phyloP scores from a whole-genome alignment of 1,140 invertebrate species.

The Triops cancriformis region DNA sequence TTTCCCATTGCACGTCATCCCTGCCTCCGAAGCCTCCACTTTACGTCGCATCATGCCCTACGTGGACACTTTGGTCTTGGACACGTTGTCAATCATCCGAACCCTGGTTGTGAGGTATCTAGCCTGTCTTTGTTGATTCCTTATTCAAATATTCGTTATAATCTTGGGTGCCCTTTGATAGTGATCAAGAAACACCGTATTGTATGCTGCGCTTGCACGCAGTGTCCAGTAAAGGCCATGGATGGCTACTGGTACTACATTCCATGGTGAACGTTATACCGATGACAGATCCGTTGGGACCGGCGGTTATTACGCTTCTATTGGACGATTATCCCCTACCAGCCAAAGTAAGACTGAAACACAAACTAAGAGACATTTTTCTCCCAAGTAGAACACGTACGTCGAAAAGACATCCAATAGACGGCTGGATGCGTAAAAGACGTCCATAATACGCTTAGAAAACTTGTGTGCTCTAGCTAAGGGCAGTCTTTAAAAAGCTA shows the following conservation, averaged over 20 bases:
- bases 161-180: conserved; percentile 39
- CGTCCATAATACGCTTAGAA: no score
- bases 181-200: conserved; percentile 76
- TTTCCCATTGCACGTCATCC: conserved; percentile 28
- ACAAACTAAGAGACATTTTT: neutral
- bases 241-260: conserved; percentile 81
- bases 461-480: no score
- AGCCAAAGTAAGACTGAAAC: conserved; percentile 53
- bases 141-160: conserved; percentile 20
- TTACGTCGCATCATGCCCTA: conserved; percentile 29
- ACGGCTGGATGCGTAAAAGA: no score
- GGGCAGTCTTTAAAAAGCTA: no score
- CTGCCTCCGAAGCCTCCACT: conserved; percentile 29
- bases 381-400: no score
- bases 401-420: no score
- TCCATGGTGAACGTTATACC: conserved; percentile 82
- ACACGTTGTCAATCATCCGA: conserved; percentile 67
- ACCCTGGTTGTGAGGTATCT: conserved; percentile 74
- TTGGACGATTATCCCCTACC: conserved; percentile 87
- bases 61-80: conserved; percentile 64
- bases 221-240: conserved; percentile 80
- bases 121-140: conserved; percentile 18
- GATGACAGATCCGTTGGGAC: conserved; percentile 74
- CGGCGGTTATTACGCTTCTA: conserved; percentile 79
- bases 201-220: conserved; percentile 72